Evolutionary conservation across 2,888 invertebrate genomes (phyloP), one percentile per base, ranked within the genome.

Genomic region (Mellilla xanthometata): DNA sequence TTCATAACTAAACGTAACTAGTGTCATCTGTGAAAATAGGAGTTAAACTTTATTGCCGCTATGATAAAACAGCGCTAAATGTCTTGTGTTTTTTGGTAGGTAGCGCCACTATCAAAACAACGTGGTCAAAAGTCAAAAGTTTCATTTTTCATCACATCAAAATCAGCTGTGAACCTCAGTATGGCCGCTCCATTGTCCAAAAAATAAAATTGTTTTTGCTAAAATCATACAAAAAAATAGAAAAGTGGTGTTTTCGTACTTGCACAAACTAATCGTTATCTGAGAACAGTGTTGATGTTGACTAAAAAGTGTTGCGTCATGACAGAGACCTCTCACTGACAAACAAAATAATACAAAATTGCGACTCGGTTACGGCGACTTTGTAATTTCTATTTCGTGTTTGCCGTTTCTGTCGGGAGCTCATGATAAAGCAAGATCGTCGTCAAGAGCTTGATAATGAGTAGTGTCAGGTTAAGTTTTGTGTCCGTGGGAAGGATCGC

Each of bases 131-230:
- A n/a, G n/a, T 19, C 64, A 65, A 74, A 76, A 77, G 73, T 67
- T 72, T 66, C 72, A 76, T 75, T 73, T 79, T 83, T 81, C 76
- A 75, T 83, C 80, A 86, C 77, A 84, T 88, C 88, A 88, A 89
- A 90, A 90, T 90, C 90, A 90, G 90, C 90, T 90, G 90, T 90
- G 85, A 82, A 83, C 82, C 81, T 84, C 88, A 87, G 80, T 86
- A 90, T 90, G 90, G 89, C 90, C 85, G 88, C 85, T 84, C 76
- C 62, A 67, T 64, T 78, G 80, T 62, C 66, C 69, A 68, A 68
- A 80, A 84, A 84, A 85, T 85, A 86, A 81, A 81, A 71, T 80
- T 78, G 73, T 71, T 84, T 79, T 80, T 79, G 72, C 74, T 76
- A 75, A 76, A 76, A 74, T 72, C 71, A 69, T 72, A 68, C 69